Evolutionary conservation across 2,888 invertebrate species (phyloP).

Genomic region (Tenthredo scrophulariae): DNA sequence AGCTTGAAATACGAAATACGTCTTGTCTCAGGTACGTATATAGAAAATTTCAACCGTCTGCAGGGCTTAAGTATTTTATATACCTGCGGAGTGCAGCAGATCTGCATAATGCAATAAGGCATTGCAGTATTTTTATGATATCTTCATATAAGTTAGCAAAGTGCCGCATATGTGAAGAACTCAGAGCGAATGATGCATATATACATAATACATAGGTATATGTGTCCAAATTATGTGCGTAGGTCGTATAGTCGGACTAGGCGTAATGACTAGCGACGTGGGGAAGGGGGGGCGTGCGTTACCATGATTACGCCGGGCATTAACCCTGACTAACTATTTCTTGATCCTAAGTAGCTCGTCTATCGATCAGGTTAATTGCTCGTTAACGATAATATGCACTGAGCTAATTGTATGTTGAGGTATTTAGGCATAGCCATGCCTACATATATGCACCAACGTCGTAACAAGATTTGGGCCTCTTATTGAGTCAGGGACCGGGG

Average conservation of each 20-base stretch:
- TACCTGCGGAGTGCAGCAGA: not conserved
- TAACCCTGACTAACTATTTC: constrained; percentile 33
- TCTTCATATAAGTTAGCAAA: not conserved
- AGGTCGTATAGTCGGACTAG: constrained; percentile 1
- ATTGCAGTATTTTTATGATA: constrained; percentile 1
- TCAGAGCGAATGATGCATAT: constrained; percentile 19
- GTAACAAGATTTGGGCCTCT: not conserved
- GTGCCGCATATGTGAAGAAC: not conserved
- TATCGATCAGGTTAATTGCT: constrained; percentile 46
- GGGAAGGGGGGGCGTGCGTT: not conserved
- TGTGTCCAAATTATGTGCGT: constrained; percentile 21
- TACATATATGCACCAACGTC: not conserved
- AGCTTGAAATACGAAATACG: constrained; percentile 6
- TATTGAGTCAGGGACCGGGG: not conserved
- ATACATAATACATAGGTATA: too few species aligned
- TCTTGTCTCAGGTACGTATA: not conserved
- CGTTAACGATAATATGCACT: constrained; percentile 1
- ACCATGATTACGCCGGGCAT: constrained; percentile 6
- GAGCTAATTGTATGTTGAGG: not conserved
- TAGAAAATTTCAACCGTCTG: not conserved
- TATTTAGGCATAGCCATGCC: not conserved
- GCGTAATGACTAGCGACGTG: constrained; percentile 9
- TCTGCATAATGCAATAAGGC: not conserved
- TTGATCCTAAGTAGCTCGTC: constrained; percentile 34
- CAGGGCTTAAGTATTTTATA: not conserved